These are phyloP conservation scores for Hemicrepidius hirtus DNA, from an alignment of 2,888 invertebrate genomes.

Conservation along the genomic window DNA sequence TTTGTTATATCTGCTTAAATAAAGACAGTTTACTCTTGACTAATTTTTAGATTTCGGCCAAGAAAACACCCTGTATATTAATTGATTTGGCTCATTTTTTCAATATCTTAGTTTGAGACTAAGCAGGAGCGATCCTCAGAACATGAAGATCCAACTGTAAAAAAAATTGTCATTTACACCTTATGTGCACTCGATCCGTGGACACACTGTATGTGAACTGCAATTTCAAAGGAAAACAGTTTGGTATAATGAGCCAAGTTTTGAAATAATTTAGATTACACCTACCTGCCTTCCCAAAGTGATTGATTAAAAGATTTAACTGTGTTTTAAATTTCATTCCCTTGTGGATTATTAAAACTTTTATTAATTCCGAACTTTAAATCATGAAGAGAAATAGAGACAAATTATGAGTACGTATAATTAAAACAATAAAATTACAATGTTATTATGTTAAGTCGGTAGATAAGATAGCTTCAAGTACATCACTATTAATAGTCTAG, in stretches of 20 bases:
- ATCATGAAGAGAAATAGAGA: neutral
- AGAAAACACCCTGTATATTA: too few species aligned
- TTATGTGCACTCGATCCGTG: too few species aligned
- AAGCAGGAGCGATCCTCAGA: too few species aligned
- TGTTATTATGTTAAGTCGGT: conserved; percentile 26
- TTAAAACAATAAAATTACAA: conserved; percentile 31
- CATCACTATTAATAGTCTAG: conserved; percentile 27
- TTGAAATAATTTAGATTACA: conserved; percentile 27
- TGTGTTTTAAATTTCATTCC: neutral
- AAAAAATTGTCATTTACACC: too few species aligned
- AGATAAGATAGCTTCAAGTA: conserved; percentile 26
- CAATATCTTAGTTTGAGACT: too few species aligned
- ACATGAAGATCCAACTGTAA: too few species aligned
- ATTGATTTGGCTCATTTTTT: too few species aligned
- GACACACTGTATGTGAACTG: too few species aligned
- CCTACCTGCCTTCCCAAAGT: conserved; percentile 25
- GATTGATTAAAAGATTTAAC: conserved; percentile 14
- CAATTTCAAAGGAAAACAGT: conserved; percentile 21
- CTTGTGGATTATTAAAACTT: neutral
- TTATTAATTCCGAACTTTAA: neutral
- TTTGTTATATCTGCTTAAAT: too few species aligned
- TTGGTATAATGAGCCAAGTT: conserved; percentile 19
- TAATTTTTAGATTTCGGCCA: too few species aligned
- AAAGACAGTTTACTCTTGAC: too few species aligned
- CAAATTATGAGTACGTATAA: conserved; percentile 2